Base-by-base conservation (phyloP, 2,888 invertebrate genomes). In the Eupithecia subfuscata region DNA sequence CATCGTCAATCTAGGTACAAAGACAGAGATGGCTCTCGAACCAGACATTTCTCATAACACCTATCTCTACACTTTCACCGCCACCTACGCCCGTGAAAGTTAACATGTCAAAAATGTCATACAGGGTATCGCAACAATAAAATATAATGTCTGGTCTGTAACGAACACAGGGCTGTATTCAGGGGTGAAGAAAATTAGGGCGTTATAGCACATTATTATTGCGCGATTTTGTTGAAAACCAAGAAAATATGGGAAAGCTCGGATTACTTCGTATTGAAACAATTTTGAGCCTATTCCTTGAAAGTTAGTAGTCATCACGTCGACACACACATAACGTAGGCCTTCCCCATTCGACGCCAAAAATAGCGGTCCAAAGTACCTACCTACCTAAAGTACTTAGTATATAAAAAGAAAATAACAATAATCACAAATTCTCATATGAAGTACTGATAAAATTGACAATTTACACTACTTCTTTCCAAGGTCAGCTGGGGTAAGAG, bases 141-240 rank as follows among this genome's bases (percentile, higher is more conserved):
- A 84, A 82, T 83, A 88, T 85, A 82, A 83, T 81, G 83, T 80
- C 80, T 80, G 78, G 77, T 81, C 78, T 77, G 80, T 86, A 87
- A 86, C 83, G 84, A 80, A 76, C 79, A 63, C 80, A 81, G 80
- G 71, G 75, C 74, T 80, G 68, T 11, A 68, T 22, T 68, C n/a
- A 68, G 43, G 43, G 7, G 0, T 8, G n/a, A 12, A 40, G 34
- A 67, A 67, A n/a, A 67, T 12, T 25, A 45, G 16, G 25, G 60
- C 56, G 22, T 12, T 12, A 12, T 12, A 22, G 22, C 22, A 25
- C 22, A 56, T 11, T 22, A 22, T 56, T 3, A 0, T 56, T 52
- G 25, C 1, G 25, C 6, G 60, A 12, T 12, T 22, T 56, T 56
- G 5, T 3, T 56, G 25, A 56, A n/a, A 3, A 22, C 22, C 11